Evolutionary conservation across 2,113 vertebrate genomes (phyloP), one percentile per base, ranked within the genome.

Genomic region (Psophia crepitans): DNA sequence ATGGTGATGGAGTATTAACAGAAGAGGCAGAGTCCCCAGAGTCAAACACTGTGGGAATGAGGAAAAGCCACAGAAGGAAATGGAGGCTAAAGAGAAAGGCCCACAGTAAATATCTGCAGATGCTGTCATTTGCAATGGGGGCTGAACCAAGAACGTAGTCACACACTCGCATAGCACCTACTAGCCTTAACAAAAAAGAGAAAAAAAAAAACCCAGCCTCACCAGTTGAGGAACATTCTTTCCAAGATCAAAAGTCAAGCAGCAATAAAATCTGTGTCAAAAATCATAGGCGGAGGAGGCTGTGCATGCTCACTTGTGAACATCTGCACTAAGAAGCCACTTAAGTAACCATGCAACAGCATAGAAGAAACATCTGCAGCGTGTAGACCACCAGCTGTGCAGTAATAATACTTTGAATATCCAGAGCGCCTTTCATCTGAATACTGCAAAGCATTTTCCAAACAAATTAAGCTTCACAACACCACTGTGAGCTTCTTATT

Each of bases 61-160:
- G 61, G 83, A 96, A 96, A 97, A 97, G 91, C 96, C 96, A 96
- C 97, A 97, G 95, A 89, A 97, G 96, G 96, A 97, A 97, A 95
- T 89, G 53, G 86, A 95, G 79, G 90, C 94, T 96, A 90, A 95
- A 96, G 96, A 95, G 96, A 95, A 97, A 96, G 95, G 93, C 69
- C 77, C 73, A 74, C 77, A 89, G 79, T 97, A 97, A 97, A 88
- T 95, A 97, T 63, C 68, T 96, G 87, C 97, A 98, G 94, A 98
- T 92, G 91, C 81, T 81, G 86, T 81, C 37, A 14, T 80, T 92
- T 95, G 90, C n/a, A 82, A 51, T 71, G 21, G 44, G 58, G 74
- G 73, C 77, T 93, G 70, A 93, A 96, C 84, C 82, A 97, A 73
- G 22, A 66, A 86, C 27, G 23, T 60, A 96, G 97, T 90, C 90